Percentiles rank a stretch among this genome's conserved stretches.
phyloP scores from a whole-genome alignment of 2,888 invertebrate genomes.

The Rhagonycha lutea region DNA sequence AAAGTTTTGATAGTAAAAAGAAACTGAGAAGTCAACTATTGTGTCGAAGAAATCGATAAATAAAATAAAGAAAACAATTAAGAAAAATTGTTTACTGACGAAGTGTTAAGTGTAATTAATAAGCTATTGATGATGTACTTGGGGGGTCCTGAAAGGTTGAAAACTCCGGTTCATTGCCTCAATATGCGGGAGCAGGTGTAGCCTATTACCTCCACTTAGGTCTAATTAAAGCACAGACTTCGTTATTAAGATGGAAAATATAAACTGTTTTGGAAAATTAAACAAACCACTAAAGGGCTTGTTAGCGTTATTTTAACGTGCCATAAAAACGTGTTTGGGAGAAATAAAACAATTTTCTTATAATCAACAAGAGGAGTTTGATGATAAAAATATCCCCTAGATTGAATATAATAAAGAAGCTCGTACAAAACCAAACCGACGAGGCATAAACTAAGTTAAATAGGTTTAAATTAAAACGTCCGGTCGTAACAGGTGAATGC shows the following conservation, averaged over 20 bases:
- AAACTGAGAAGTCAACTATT: background rate
- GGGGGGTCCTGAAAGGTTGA: constrained; percentile 21
- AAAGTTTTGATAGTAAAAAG: background rate
- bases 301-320: background rate
- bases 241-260: constrained; percentile 12
- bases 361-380: background rate
- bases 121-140: constrained; percentile 25
- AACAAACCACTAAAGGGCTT: background rate
- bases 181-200: constrained; percentile 51
- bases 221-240: constrained; percentile 26
- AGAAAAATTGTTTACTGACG: constrained; percentile 23
- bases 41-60: background rate
- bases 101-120: constrained; percentile 30
- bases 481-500: constrained; percentile 40
- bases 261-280: constrained; percentile 3
- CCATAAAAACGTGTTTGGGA: background rate
- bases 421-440: constrained; percentile 22
- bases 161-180: constrained; percentile 36
- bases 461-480: constrained; percentile 41
- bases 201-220: constrained; percentile 52
- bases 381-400: constrained; percentile 4
- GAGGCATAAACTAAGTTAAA: constrained; percentile 33
- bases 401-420: constrained; percentile 21
- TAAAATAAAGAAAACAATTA: constrained; percentile 15
- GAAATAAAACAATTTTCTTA: background rate